phyloP scores from a whole-genome alignment of 2,888 invertebrate genomes.

The Panopea generosa region DNA sequence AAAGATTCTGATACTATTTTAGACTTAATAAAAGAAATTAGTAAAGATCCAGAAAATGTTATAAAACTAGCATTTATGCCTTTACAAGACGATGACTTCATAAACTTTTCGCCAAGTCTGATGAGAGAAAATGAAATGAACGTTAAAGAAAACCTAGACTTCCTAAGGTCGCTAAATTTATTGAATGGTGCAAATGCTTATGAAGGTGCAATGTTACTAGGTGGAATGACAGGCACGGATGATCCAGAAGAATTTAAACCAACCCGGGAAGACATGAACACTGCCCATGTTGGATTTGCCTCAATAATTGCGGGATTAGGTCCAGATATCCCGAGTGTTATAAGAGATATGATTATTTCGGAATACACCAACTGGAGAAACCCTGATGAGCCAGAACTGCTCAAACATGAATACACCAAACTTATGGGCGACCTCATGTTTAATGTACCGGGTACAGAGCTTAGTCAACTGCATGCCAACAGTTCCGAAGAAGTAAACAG shows the following conservation, averaged over 20 bases:
- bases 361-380: conserved; percentile 10
- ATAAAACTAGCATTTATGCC: too few relatives aligned
- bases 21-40: too few relatives aligned
- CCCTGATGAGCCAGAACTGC: conserved; percentile 6
- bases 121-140: too few relatives aligned
- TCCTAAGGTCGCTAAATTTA: conserved; percentile 12
- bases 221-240: not conserved
- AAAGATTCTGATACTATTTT: not conserved
- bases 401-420: conserved; percentile 7
- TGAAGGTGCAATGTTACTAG: not conserved
- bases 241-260: conserved; percentile 12
- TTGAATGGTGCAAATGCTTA: conserved; percentile 12
- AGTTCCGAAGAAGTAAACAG: not conserved
- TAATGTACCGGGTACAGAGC: not conserved
- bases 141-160: not conserved
- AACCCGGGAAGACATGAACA: conserved; percentile 11
- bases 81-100: too few relatives aligned
- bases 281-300: not conserved
- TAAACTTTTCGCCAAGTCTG: too few relatives aligned
- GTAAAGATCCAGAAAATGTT: too few relatives aligned
- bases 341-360: not conserved
- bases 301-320: not conserved
- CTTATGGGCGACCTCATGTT: conserved; percentile 7
- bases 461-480: conserved; percentile 9
- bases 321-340: not conserved